Evolutionary conservation across 2,888 invertebrate species (phyloP).

Genomic region (Nasonia oneida): DNA sequence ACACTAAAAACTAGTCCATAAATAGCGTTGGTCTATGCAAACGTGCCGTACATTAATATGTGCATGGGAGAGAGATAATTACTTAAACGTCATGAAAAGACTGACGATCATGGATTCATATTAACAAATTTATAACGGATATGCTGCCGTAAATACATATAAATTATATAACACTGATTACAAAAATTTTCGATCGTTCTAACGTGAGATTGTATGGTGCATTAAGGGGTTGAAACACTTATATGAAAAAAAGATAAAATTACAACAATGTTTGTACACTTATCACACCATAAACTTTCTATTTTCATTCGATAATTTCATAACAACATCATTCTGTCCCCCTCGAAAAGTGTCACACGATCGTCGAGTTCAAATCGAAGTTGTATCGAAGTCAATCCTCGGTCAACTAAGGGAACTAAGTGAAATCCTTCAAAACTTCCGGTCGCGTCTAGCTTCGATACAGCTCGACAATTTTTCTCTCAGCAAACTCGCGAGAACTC

Average conservation of each 20-base stretch:
- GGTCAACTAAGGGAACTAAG: background rate
- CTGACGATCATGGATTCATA: conserved; percentile 13
- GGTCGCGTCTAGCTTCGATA: conserved; percentile 18
- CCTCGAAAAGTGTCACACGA: background rate
- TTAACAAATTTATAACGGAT: conserved; percentile 2
- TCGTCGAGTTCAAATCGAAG: background rate
- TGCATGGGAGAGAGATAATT: conserved; percentile 18
- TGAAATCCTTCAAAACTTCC: conserved; percentile 28
- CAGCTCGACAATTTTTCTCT: background rate
- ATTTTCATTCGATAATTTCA: background rate
- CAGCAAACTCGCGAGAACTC: conserved; percentile 21
- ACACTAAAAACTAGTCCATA: conserved; percentile 5
- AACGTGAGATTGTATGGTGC: background rate
- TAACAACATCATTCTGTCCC: background rate
- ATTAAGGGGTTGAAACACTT: background rate
- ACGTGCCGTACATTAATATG: conserved; percentile 19
- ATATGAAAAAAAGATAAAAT: background rate
- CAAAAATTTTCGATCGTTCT: background rate
- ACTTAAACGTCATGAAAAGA: conserved; percentile 3
- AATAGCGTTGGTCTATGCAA: conserved; percentile 9
- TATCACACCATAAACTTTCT: background rate
- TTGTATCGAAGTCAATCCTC: conserved; percentile 13
- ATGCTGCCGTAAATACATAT: background rate
- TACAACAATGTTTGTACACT: background rate
- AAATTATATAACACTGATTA: conserved; percentile 5